Base-by-base conservation (phyloP, 2,797 vertebrate genomes). In the Bradypus variegatus region DNA sequence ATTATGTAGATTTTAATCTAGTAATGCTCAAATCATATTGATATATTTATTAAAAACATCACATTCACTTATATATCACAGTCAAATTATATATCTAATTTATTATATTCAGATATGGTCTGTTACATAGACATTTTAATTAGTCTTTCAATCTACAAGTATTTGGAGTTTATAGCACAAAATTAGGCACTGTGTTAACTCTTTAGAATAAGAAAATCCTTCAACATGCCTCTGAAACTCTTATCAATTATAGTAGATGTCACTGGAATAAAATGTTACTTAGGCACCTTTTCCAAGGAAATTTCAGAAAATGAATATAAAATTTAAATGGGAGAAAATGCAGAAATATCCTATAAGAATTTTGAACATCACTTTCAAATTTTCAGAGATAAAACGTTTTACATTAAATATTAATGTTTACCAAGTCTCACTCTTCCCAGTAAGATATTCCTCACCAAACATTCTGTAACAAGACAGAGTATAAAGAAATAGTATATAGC, bases 181-280 rank as follows among this genome's bases (percentile, higher is more conserved):
- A 86, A 86, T 60, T 72, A 15, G 12, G 45, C 27, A 65, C 25
- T 62, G 60, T 8, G 9, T 62, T 75, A 62, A 86, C 93, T 95
- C 88, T 91, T 94, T 91, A 96, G 91, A 58, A 86, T 41, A 72
- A 92, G 94, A 12, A 96, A 60, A 41, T 86, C 80, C 67, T 80
- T 94, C 84, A 96, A 82, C 91, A 91, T 76, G 72, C 95, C 93
- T 77, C 95, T 84, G 83, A 92, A 87, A 94, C 91, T 96, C 27
- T 79, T 50, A n/a, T 96, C 78, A 83, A 95, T 87, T 55, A 96
- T 7, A 14, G 55, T 16, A 84, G 81, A 94, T 16, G 29, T 88
- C 33, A 96, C 76, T 55, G 94, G 94, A 86, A 96, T 91, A 70
- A 96, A 67, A 25, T 94, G 86, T 55, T 77, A 82, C 48, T 81